Evolutionary conservation across 2,888 invertebrate species (phyloP).

Genomic region (Macropis europaea): DNA sequence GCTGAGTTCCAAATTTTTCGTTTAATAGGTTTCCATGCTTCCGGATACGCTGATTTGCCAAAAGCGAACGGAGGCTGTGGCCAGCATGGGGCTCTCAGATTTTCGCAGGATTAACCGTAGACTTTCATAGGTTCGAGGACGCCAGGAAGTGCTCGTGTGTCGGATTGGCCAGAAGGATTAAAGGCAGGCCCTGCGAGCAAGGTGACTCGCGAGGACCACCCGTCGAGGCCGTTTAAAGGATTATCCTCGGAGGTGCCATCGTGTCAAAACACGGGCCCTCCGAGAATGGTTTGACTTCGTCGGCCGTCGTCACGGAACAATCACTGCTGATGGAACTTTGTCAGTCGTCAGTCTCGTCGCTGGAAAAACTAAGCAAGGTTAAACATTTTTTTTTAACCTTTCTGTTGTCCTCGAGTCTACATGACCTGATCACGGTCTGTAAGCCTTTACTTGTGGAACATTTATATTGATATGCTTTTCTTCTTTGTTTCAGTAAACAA

Average conservation of each 20-base stretch:
- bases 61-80: neutral
- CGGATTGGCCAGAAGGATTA: conserved; percentile 65
- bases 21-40: neutral
- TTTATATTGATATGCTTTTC: no score
- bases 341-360: conserved; percentile 2
- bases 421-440: no score
- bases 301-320: conserved; percentile 8
- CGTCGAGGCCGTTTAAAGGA: conserved; percentile 75
- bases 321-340: neutral
- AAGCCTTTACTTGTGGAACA: no score
- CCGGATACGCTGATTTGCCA: neutral
- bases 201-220: conserved; percentile 67
- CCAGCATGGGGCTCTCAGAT: conserved; percentile 1
- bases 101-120: conserved; percentile 54
- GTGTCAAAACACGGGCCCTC: conserved; percentile 76
- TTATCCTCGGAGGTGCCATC: conserved; percentile 75
- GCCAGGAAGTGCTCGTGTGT: conserved; percentile 53
- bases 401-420: no score
- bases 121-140: conserved; percentile 42
- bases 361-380: no score
- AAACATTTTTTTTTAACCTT: no score
- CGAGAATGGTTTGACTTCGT: conserved; percentile 71
- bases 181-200: conserved; percentile 44
- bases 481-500: no score
- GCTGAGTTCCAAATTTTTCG: no score